These are phyloP conservation scores for Leucophora obtusa DNA, from an alignment of 2,888 invertebrate genomes.

Conservation along the genomic window DNA sequence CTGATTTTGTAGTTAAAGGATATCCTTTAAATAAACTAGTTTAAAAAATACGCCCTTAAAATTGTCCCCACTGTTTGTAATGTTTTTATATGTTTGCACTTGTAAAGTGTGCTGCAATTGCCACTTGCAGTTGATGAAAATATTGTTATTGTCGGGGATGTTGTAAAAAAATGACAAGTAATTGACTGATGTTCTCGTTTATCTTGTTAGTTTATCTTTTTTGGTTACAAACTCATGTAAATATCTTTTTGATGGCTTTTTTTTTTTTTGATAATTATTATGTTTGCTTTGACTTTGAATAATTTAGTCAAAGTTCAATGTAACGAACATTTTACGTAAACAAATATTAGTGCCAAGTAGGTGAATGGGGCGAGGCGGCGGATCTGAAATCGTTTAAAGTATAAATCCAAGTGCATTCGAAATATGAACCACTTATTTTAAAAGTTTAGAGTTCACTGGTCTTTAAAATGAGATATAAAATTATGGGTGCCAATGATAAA, in stretches of 20 bases:
- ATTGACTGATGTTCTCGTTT: constrained; percentile 2
- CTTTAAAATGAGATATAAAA: too few relatives aligned
- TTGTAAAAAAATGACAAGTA: neutral
- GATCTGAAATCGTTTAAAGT: too few relatives aligned
- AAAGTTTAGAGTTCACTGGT: too few relatives aligned
- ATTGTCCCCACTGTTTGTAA: too few relatives aligned
- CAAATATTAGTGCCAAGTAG: neutral
- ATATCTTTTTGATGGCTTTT: neutral
- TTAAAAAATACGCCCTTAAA: too few relatives aligned
- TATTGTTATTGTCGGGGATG: neutral
- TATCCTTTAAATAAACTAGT: too few relatives aligned
- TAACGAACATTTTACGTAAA: neutral
- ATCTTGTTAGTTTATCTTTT: neutral
- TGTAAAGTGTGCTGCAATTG: constrained; percentile 42
- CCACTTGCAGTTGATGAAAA: constrained; percentile 47
- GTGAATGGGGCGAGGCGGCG: too few relatives aligned
- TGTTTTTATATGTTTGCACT: neutral
- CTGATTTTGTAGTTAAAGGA: too few relatives aligned
- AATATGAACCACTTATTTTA: too few relatives aligned
- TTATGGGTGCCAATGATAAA: too few relatives aligned
- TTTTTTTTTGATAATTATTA: too few relatives aligned
- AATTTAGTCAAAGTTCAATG: constrained; percentile 20
- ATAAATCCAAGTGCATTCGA: too few relatives aligned
- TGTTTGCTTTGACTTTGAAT: neutral
- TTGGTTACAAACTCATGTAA: neutral